Percentiles rank a stretch among this genome's conserved stretches.
These are phyloP conservation scores for Actinia equina DNA, from an alignment of 64 coral and sea anemone species.

Conservation along the genomic window DNA sequence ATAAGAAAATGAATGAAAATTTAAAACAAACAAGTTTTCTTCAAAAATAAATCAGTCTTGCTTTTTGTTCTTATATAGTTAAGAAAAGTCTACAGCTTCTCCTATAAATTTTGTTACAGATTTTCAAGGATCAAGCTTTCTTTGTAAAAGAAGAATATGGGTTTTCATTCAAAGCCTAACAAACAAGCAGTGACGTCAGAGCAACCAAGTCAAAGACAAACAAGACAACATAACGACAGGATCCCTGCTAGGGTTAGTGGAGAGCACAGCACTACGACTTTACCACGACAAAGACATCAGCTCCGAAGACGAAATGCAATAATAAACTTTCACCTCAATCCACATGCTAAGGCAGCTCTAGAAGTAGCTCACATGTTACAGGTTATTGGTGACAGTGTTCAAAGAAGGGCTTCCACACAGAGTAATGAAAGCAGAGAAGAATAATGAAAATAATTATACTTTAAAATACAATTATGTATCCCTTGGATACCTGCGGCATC, in stretches of 20 bases:
- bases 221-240: not conserved
- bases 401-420: slow-evolving; percentile 18
- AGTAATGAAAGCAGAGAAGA: slow-evolving; percentile 9
- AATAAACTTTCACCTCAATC: slow-evolving; percentile 1
- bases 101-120: not conserved
- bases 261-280: not conserved
- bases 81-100: not conserved
- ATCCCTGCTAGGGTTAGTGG: not conserved
- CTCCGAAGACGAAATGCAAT: not conserved
- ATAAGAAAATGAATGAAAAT: not conserved
- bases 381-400: not conserved
- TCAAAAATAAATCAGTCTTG: not conserved
- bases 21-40: not conserved
- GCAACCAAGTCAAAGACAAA: not conserved
- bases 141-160: not conserved
- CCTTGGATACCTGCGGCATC: not conserved
- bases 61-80: not conserved
- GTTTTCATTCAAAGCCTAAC: not conserved
- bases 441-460: not conserved
- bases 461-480: not conserved
- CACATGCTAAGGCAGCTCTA: not conserved
- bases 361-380: slow-evolving; percentile 14
- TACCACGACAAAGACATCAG: not conserved
- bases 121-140: not conserved
- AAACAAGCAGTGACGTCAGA: slow-evolving; percentile 3